Evolutionary conservation across 2,797 vertebrate species (phyloP).

Genomic region (Pangasius djambal): DNA sequence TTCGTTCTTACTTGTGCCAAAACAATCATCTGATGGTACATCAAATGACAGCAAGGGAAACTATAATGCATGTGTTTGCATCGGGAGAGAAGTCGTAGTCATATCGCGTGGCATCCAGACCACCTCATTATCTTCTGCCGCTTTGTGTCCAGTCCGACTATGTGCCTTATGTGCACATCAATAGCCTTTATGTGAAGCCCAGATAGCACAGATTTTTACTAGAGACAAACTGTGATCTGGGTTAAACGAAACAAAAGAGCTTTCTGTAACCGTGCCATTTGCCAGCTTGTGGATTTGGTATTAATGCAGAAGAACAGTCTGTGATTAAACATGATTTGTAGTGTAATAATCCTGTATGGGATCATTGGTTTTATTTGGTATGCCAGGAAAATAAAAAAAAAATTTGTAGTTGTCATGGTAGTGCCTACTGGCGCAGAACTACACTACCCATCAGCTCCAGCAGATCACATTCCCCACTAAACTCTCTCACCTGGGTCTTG

Average conservation of each 20-base stretch:
- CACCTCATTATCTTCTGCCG: conserved; percentile 28
- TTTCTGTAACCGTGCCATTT: no score
- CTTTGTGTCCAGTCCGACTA: conserved; percentile 40
- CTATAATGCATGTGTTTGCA: background rate
- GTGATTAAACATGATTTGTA: background rate
- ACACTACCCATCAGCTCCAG: no score
- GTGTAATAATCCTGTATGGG: background rate
- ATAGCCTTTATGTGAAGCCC: conserved; percentile 31
- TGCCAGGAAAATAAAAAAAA: background rate
- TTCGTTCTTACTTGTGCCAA: background rate
- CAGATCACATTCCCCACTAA: no score
- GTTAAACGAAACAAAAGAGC: conserved; percentile 30
- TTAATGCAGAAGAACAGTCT: background rate
- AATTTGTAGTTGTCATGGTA: background rate
- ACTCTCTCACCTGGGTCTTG: no score
- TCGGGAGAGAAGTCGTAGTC: background rate
- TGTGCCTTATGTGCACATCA: conserved; percentile 51
- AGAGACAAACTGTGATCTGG: conserved; percentile 59
- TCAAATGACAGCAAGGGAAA: conserved; percentile 21
- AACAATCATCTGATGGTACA: conserved; percentile 20
- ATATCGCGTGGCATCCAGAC: background rate
- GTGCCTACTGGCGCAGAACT: no score
- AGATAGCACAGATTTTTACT: conserved; percentile 34
- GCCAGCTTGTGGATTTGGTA: background rate
- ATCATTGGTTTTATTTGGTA: background rate